Conservation (phyloP, 2,888 invertebrate genomes). For the Heteromurus nitidus region DNA sequence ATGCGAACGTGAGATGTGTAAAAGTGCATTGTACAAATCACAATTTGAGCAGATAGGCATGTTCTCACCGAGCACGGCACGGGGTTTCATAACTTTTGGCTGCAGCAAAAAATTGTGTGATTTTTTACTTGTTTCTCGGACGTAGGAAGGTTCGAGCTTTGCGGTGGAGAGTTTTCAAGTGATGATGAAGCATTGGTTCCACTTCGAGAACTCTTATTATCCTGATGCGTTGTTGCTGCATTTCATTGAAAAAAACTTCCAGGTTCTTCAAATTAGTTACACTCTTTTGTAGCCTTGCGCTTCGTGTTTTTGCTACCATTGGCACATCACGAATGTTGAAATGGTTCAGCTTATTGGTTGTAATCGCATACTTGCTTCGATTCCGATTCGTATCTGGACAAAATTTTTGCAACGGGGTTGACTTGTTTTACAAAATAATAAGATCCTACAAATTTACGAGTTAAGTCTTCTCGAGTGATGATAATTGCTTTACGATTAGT, state of each 20-base stretch:
- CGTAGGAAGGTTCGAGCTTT: neutral
- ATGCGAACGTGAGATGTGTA: neutral
- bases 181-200: conserved; percentile 46
- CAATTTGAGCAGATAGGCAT: neutral
- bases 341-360: no score
- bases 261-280: conserved; percentile 11
- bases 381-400: no score
- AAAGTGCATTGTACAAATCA: conserved; percentile 17
- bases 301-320: neutral
- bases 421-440: no score
- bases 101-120: neutral
- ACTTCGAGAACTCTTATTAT: conserved; percentile 51
- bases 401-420: no score
- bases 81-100: conserved; percentile 6
- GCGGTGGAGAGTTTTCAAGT: neutral
- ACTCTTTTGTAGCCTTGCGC: conserved; percentile 1
- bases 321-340: neutral
- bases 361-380: no score
- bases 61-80: conserved; percentile 15
- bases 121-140: neutral
- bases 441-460: conserved; percentile 18
- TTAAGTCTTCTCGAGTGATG: conserved; percentile 18
- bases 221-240: conserved; percentile 2
- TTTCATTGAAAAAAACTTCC: conserved; percentile 29
- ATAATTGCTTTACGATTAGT: no score